Evolutionary conservation across 2,888 invertebrate genomes (phyloP).

Genomic region (Barypeithes pellucidus): DNA sequence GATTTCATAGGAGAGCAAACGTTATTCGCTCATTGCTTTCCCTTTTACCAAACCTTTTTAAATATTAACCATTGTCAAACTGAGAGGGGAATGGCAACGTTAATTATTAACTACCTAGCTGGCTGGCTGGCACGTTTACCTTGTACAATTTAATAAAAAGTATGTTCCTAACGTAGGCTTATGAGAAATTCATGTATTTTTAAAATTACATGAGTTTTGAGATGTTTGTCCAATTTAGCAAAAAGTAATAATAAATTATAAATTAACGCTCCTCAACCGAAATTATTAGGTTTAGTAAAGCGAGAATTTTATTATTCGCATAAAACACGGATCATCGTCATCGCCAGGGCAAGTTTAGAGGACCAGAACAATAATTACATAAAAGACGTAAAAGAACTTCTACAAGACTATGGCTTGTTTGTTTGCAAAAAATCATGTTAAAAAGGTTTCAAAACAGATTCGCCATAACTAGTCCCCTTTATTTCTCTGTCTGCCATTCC

Average conservation of each 20-base stretch:
- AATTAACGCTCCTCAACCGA: too few relatives aligned
- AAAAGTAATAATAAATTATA: neutral
- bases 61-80: constrained; percentile 31
- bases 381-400: too few relatives aligned
- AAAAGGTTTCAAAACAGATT: neutral
- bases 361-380: too few relatives aligned
- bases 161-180: neutral
- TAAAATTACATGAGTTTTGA: neutral
- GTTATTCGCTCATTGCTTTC: constrained; percentile 23
- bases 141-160: constrained; percentile 22
- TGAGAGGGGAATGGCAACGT: neutral
- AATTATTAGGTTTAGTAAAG: too few relatives aligned
- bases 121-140: constrained; percentile 5
- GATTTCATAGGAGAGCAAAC: constrained; percentile 14
- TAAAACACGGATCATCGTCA: too few relatives aligned
- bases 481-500: neutral
- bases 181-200: constrained; percentile 9
- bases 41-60: constrained; percentile 31
- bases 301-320: too few relatives aligned
- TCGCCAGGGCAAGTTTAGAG: too few relatives aligned
- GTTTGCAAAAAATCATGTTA: too few relatives aligned
- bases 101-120: constrained; percentile 10
- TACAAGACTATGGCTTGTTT: too few relatives aligned
- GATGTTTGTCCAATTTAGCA: neutral
- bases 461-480: neutral